Evolutionary conservation across 2,113 vertebrate genomes (phyloP), one percentile per base, ranked within the genome.

Genomic region (Nicator chloris): DNA sequence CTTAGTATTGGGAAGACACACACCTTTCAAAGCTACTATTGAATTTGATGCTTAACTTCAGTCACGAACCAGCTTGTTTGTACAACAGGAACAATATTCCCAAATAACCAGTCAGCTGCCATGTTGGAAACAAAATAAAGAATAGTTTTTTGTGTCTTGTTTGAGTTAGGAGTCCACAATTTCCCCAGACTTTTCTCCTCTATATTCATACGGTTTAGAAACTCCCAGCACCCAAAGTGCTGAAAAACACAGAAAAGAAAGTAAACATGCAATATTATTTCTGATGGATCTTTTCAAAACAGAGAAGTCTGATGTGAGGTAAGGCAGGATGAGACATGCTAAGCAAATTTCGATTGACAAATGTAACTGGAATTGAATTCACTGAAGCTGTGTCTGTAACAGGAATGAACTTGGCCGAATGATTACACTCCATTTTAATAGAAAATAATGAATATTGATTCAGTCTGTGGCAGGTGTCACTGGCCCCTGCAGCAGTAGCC

Each of bases 181-280:
- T 92, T 79, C 39, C 65, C 63, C 11, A 82, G 45, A 47, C 35
- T 17, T 53, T 53, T 56, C 22, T n/a, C 28, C 7, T 47, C 18
- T 64, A 1, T 27, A 11, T 42, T 22, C 5, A 5, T 61, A n/a
- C n/a, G 18, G 10, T 33, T 84, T 39, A 17, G 86, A 90, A 79
- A 51, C 10, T 17, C 3, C 3, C 9, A 53, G 12, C 4, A 49
- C 4, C 7, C 35, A 45, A 37, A 7, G 5, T 11, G 1, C n/a
- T 26, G 28, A 7, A 39, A 45, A 15, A 3, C 28, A 19, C 14
- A 66, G 23, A 88, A 92, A 56, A 51, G 47, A 53, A 75, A 87
- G 53, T 26, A 56, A 69, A 53, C 5, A 4, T 13, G 9, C 53
- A 76, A 35, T 10, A 4, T 16, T 78, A 71, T 42, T 39, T 60